phyloP scores from a whole-genome alignment of 2,888 invertebrate species.

The Lissonota sp. region DNA sequence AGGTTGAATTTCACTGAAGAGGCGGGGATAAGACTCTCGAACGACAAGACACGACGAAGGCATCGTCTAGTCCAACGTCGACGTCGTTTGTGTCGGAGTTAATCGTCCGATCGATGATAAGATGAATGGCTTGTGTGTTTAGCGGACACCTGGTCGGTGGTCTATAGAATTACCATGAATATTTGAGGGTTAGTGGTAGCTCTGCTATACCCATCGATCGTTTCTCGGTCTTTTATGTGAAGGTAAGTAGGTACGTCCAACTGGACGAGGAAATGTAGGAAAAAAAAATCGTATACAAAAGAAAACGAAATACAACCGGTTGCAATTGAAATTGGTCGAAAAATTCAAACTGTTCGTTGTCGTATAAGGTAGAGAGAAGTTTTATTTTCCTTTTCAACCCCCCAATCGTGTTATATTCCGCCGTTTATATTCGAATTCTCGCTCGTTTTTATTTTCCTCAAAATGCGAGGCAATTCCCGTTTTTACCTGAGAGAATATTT shows the following conservation, averaged over 20 bases:
- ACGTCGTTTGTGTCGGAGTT: constrained; percentile 32
- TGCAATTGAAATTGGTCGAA: no score
- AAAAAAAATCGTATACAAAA: constrained; percentile 50
- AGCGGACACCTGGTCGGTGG: constrained; percentile 59
- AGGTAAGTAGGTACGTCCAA: constrained; percentile 48
- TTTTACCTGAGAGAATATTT: not conserved
- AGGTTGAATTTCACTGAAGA: constrained; percentile 32
- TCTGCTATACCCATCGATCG: constrained; percentile 55
- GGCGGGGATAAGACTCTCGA: constrained; percentile 29
- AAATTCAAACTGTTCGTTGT: not conserved
- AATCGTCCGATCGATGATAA: constrained; percentile 63
- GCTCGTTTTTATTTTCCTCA: not conserved
- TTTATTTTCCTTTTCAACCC: no score
- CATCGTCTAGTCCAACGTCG: not conserved
- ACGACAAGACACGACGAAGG: constrained; percentile 11
- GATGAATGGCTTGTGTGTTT: constrained; percentile 64
- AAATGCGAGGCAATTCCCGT: not conserved
- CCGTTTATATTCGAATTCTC: not conserved
- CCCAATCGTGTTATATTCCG: no score
- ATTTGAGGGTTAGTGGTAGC: constrained; percentile 55
- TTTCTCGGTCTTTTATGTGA: constrained; percentile 46
- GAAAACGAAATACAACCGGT: constrained; percentile 31
- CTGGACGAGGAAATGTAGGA: constrained; percentile 15
- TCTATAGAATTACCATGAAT: constrained; percentile 67
- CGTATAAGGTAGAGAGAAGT: no score